Evolutionary conservation across 2,888 invertebrate species (phyloP).

Genomic region (Polyommatus icarus): DNA sequence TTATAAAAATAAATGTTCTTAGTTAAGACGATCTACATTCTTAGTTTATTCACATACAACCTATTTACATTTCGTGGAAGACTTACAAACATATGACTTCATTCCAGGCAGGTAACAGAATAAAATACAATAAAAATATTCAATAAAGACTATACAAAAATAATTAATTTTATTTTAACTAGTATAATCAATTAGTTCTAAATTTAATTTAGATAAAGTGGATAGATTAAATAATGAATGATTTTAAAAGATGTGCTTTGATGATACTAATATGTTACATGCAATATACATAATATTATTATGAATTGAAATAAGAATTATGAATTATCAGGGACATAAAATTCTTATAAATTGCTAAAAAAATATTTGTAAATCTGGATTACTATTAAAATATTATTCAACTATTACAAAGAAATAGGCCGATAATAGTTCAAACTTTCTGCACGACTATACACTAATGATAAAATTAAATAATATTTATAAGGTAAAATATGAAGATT

Average conservation of each 20-base stretch:
- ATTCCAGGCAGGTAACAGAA: slow-evolving; percentile 31
- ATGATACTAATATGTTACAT: neutral
- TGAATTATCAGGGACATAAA: neutral
- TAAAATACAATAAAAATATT: neutral
- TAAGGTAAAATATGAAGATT: slow-evolving; percentile 27
- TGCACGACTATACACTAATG: slow-evolving; percentile 14
- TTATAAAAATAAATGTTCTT: slow-evolving; percentile 74
- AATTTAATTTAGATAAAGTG: slow-evolving; percentile 25
- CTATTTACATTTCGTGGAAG: slow-evolving; percentile 49
- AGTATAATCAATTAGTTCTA: slow-evolving; percentile 30
- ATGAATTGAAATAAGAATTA: neutral
- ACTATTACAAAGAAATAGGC: neutral
- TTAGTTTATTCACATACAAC: slow-evolving; percentile 59
- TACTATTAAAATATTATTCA: neutral
- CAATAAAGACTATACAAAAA: slow-evolving; percentile 17
- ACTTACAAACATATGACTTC: slow-evolving; percentile 64
- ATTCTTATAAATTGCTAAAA: neutral
- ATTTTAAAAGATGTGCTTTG: neutral
- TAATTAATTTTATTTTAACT: slow-evolving; percentile 33
- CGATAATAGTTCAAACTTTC: neutral
- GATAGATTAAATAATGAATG: neutral
- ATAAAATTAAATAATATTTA: slow-evolving; percentile 17
- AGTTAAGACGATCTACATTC: slow-evolving; percentile 39
- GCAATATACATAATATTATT: no score
- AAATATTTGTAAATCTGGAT: neutral